Evolutionary conservation across 1,140 invertebrate genomes (phyloP).

Genomic region (Musca vetustissima): DNA sequence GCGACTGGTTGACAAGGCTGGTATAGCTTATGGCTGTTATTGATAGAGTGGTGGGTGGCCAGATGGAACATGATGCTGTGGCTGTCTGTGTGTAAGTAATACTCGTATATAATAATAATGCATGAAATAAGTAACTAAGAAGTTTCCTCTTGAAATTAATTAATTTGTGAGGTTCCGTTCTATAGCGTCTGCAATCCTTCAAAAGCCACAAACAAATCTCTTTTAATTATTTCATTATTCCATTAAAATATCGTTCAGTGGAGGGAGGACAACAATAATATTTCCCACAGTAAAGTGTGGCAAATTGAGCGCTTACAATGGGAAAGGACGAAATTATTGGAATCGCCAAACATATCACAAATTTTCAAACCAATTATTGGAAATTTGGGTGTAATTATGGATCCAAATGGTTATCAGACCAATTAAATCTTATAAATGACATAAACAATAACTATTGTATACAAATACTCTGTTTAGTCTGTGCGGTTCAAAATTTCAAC

Average conservation of each 20-base stretch:
- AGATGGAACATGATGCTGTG: not conserved
- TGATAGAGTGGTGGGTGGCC: not conserved
- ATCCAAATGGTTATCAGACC: too few relatives aligned
- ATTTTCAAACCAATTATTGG: too few relatives aligned
- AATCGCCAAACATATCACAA: too few relatives aligned
- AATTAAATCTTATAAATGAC: too few relatives aligned
- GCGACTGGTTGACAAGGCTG: not conserved
- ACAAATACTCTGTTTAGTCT: too few relatives aligned
- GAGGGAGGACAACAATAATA: conserved; percentile 8
- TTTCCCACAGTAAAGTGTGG: too few relatives aligned
- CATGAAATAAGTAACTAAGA: conserved; percentile 15
- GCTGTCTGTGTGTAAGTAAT: too few relatives aligned
- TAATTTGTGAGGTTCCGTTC: conserved; percentile 22
- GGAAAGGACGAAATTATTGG: too few relatives aligned
- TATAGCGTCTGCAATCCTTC: conserved; percentile 18
- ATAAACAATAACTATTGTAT: too few relatives aligned
- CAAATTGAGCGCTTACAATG: too few relatives aligned
- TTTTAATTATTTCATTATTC: conserved; percentile 23
- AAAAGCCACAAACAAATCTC: conserved; percentile 24
- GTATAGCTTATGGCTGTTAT: not conserved
- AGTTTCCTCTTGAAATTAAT: conserved; percentile 21
- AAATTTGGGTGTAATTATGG: too few relatives aligned
- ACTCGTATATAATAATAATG: not conserved
- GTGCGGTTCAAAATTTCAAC: too few relatives aligned
- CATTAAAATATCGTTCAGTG: conserved; percentile 14